Evolutionary conservation across 2,888 invertebrate species (phyloP), one percentile per base, ranked within the genome.

Genomic region (Formica aserva): DNA sequence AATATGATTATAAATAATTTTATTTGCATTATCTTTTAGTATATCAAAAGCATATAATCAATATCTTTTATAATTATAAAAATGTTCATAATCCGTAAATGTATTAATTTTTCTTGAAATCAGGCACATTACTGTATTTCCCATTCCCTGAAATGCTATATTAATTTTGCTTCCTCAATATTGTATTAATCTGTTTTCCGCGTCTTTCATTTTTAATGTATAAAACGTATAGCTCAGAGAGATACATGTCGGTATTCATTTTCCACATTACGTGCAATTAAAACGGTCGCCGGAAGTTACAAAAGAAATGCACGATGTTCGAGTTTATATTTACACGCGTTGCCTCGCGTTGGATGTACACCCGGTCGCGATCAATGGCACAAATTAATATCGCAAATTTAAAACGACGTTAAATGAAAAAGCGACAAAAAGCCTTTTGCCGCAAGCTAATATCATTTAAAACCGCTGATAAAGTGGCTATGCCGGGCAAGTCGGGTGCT

Each of bases 401-500:
- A 52, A 63, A 86, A 82, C 83, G 67, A 66, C 63, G 80, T 75
- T 83, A 82, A 82, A 83, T 86, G 83, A 66, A 62, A 84, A 75
- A 62, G 57, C 63, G 62, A 67, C 78, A 77, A 52, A 52, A 52
- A 72, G 84, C 76, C 82, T 86, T 71, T 86, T 75, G 83, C 74
- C 81, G 52, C 38, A 41, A 60, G 38, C 65, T 63, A 71, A 66
- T 83, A 55, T 65, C 69, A 72, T 72, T 72, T 72, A 80, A 72
- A 80, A 72, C 60, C 45, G 72, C 60, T 80, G 78, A 80, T 80
- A 80, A 80, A 80, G 78, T 60, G 45, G 78, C 78, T 71, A 1
- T 26, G 26, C 1, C 26, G 26, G 26, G 78, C 78, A 60, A 80
- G 45, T 60, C 72, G 72, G 45, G 26, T 60, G 60, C 32, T 38